These are phyloP conservation scores for Girardinichthys multiradiatus DNA, from an alignment of 2,113 vertebrate genomes.

Conservation along the genomic window DNA sequence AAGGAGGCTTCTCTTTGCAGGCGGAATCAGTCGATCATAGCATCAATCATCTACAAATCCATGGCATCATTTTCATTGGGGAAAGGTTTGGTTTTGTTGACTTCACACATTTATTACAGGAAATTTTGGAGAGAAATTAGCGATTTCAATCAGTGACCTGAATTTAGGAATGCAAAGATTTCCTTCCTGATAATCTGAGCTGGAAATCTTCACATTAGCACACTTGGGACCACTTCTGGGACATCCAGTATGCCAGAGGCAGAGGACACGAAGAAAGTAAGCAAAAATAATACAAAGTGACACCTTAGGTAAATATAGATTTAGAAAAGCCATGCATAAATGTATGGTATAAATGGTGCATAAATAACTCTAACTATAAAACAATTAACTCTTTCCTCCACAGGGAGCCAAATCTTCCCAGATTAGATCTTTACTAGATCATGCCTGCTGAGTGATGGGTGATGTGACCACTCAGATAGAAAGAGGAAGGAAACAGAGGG, in stretches of 20 bases:
- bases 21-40: conserved; percentile 30
- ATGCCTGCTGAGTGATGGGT: conserved; percentile 50
- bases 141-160: neutral
- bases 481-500: conserved; percentile 44
- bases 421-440: conserved; percentile 48
- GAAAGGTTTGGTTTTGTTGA: neutral
- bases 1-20: conserved; percentile 21
- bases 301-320: conserved; percentile 62
- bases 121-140: conserved; percentile 9
- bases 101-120: conserved; percentile 7
- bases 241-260: conserved; percentile 42
- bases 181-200: conserved; percentile 32
- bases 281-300: conserved; percentile 62
- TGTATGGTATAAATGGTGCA: conserved; percentile 59
- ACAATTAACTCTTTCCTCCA: conserved; percentile 32
- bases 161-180: conserved; percentile 25
- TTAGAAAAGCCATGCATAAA: conserved; percentile 44
- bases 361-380: conserved; percentile 54
- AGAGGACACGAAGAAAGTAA: conserved; percentile 42
- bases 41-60: conserved; percentile 35
- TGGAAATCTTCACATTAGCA: conserved; percentile 51
- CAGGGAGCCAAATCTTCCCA: conserved; percentile 6
- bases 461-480: conserved; percentile 38
- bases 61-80: neutral
- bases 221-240: conserved; percentile 47